Evolutionary conservation across 2,113 vertebrate species (phyloP).

Genomic region (Neomonachus schauinslandi): DNA sequence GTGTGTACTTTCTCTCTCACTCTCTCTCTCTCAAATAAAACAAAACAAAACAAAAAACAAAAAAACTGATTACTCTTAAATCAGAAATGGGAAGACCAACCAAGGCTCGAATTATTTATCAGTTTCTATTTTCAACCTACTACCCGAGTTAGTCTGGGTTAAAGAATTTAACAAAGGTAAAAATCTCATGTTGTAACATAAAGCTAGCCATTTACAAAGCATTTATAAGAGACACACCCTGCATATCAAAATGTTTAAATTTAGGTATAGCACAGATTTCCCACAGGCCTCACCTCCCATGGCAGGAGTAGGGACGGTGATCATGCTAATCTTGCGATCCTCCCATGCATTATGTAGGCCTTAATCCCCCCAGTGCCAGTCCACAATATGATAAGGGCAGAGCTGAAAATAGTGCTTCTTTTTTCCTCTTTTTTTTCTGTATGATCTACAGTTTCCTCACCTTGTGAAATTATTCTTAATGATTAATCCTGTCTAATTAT

Average conservation of each 20-base stretch:
- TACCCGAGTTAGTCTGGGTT: not conserved
- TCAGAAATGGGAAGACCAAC: not conserved
- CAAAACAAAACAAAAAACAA: not conserved
- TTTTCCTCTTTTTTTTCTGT: not conserved
- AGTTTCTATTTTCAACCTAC: not conserved
- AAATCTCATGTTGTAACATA: not conserved
- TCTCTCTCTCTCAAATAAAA: not conserved
- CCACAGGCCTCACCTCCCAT: not conserved
- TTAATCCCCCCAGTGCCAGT: not conserved
- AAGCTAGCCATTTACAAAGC: not conserved
- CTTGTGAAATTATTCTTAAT: not conserved
- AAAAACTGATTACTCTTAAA: not conserved
- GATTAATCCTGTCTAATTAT: not conserved
- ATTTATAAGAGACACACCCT: not conserved
- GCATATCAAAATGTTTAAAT: not conserved
- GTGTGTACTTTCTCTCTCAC: not conserved
- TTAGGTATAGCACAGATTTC: not conserved
- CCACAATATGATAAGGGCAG: not conserved
- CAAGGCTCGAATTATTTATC: not conserved
- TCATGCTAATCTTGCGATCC: not conserved
- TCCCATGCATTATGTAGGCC: not conserved
- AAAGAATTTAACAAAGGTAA: not conserved
- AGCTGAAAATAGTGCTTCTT: not conserved
- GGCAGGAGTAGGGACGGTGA: not conserved
- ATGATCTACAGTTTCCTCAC: not conserved